Conservation (phyloP, 2,797 vertebrate genomes). For the Spea hammondii region DNA sequence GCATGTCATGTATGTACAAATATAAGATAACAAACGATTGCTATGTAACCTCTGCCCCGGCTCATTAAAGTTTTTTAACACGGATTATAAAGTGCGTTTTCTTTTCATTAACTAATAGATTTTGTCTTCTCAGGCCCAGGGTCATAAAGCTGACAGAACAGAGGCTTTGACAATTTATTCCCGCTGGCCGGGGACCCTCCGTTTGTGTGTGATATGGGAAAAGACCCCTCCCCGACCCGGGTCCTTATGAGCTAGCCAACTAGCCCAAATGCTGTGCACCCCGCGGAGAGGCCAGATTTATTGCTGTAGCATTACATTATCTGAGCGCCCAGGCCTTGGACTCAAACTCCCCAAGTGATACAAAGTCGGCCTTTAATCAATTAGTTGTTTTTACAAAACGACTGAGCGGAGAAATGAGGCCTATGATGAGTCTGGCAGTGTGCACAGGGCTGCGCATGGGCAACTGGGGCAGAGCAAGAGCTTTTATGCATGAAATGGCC, state of each 20-base stretch:
- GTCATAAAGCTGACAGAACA: constrained; percentile 49
- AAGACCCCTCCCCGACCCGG: not conserved
- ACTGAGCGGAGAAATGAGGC: no score
- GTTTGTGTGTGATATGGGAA: constrained; percentile 12
- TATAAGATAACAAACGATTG: constrained; percentile 20
- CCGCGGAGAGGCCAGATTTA: not conserved
- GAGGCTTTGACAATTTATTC: constrained; percentile 32
- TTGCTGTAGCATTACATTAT: no score
- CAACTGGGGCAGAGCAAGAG: no score
- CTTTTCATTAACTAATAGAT: constrained; percentile 52
- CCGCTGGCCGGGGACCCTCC: constrained; percentile 15
- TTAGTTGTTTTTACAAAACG: not conserved
- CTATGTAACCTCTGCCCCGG: constrained; percentile 43
- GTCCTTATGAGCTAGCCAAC: not conserved
- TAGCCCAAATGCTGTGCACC: not conserved
- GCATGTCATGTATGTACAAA: not conserved
- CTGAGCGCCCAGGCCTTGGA: no score
- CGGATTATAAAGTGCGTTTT: constrained; percentile 48
- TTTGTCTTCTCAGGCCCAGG: constrained; percentile 36
- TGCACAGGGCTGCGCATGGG: no score
- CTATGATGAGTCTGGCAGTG: no score
- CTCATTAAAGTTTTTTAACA: constrained; percentile 39
- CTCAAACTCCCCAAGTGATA: not conserved
- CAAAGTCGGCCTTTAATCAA: not conserved
- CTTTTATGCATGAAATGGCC: no score